Conservation (phyloP, 2,888 invertebrate genomes). For the Listrodromus nycthemerus region DNA sequence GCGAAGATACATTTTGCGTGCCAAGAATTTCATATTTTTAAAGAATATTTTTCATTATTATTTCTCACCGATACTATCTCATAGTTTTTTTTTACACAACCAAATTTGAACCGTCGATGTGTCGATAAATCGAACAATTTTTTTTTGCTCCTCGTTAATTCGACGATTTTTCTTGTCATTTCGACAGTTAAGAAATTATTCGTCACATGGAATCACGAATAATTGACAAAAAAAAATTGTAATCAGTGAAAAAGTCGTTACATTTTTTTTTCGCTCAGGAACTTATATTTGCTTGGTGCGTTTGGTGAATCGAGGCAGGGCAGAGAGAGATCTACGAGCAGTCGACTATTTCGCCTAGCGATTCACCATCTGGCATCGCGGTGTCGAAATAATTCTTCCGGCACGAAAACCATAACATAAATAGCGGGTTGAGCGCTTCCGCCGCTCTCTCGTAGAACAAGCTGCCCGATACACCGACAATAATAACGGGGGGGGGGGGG, state of each 20-base stretch:
- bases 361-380: conserved; percentile 40
- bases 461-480: neutral
- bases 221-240: no score
- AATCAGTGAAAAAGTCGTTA: neutral
- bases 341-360: neutral
- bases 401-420: conserved; percentile 27
- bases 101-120: neutral
- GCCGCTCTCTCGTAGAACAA: neutral
- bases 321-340: no score
- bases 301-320: no score
- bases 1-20: neutral
- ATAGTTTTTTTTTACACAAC: neutral
- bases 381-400: conserved; percentile 43
- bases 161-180: no score
- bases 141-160: no score
- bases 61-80: neutral
- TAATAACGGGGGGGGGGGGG: neutral
- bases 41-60: neutral
- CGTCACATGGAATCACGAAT: no score
- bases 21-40: neutral
- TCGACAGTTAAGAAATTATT: no score
- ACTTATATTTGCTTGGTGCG: no score
- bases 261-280: no score
- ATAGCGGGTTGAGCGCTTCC: conserved; percentile 15
- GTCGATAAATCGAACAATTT: neutral